Evolutionary conservation across 2,888 invertebrate genomes (phyloP), one percentile per base, ranked within the genome.

Genomic region (Drosophila mettleri): DNA sequence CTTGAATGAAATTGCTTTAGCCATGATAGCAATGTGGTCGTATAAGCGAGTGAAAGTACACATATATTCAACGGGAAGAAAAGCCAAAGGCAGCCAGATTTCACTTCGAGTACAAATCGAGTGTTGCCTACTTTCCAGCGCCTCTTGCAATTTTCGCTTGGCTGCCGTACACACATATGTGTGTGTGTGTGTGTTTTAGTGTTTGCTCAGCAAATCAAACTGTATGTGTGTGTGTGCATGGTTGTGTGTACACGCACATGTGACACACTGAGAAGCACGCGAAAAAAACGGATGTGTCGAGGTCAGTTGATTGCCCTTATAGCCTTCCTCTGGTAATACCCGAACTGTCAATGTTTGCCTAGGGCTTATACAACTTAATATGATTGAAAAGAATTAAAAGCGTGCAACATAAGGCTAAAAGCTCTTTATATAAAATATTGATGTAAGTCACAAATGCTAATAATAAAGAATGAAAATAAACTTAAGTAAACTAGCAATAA

Each of bases 251-350:
- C 38, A 29, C 20, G 53, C 49, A 54, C 62, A 58, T 63, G 36
- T 49, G 31, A 41, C 52, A 65, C 20, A 69, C 46, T 51, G 18
- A 12, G 18, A 53, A 71, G 41, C 71, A 60, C 39, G 51, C 63
- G 48, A 58, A 41, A 55, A 52, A 48, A 74, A 38, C 57, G 43
- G 18, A 77, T 34, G 41, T 33, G 31, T 14, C 78, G 51, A 81
- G 78, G 77, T 63, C 74, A 81, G 74, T 70, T 60, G 59, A 68
- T 62, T 81, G 59, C 78, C 69, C 67, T 41, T 41, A 67, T 52
- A 62, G 58, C 55, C 43, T 57, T 36, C 33, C 31, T 41, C 38
- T 33, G 39, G 18, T 3, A 22, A 61, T 49, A 65, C 60, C 39
- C 52, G 27, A 6, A 49, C 34, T 16, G 1, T 16, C 22, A 27